Evolutionary conservation across 2,888 invertebrate genomes (phyloP).

Genomic region (Ethmia dodecea): DNA sequence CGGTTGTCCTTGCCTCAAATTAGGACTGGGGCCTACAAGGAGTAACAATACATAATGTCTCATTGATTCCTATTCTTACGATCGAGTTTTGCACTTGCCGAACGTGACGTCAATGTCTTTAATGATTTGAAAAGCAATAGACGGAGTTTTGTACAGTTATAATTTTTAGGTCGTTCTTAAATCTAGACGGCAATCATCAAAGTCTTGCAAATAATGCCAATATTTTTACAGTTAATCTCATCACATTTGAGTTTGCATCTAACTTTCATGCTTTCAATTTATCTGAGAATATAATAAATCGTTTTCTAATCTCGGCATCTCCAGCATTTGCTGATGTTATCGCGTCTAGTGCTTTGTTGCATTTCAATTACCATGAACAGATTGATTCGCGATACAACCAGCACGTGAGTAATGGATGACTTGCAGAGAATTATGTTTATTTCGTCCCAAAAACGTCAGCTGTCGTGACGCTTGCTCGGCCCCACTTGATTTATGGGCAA

Average conservation of each 20-base stretch:
- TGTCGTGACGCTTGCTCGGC: constrained; percentile 21
- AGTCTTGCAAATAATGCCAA: too few species aligned
- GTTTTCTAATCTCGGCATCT: constrained; percentile 9
- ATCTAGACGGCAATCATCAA: too few species aligned
- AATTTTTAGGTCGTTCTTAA: too few species aligned
- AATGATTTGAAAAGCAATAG: too few species aligned
- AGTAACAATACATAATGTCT: too few species aligned
- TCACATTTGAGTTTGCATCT: constrained; percentile 6
- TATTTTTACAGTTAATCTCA: too few species aligned
- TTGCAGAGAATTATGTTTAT: constrained; percentile 30
- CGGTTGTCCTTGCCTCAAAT: not conserved
- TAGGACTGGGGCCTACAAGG: not conserved
- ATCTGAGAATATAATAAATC: constrained; percentile 9
- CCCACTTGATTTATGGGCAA: constrained; percentile 38
- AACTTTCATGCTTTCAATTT: constrained; percentile 24
- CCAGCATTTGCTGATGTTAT: constrained; percentile 5
- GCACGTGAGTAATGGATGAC: constrained; percentile 18
- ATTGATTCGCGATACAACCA: constrained; percentile 5
- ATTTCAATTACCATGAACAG: not conserved
- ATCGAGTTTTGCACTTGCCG: too few species aligned
- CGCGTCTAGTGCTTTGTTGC: not conserved
- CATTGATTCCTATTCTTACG: too few species aligned
- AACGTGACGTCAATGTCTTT: too few species aligned
- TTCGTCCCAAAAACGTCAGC: constrained; percentile 35
- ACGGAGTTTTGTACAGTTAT: too few species aligned